Evolutionary conservation across 2,888 invertebrate genomes (phyloP).

Genomic region (Stenolophus ochropezus): DNA sequence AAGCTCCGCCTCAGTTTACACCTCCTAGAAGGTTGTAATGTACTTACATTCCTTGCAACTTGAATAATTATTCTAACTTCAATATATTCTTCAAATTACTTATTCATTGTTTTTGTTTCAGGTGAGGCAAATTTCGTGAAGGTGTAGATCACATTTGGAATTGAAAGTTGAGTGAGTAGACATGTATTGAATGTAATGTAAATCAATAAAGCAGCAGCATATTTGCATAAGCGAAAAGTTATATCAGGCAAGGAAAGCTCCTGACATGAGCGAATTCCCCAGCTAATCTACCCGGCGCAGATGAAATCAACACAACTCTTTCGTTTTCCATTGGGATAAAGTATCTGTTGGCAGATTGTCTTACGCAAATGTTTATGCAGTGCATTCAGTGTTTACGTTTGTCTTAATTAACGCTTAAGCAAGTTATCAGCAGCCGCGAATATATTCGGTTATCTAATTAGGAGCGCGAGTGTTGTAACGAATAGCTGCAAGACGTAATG

Average conservation of each 20-base stretch:
- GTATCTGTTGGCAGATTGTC: slow-evolving; percentile 42
- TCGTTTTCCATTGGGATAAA: slow-evolving; percentile 18
- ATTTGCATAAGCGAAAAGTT: neutral
- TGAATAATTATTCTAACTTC: no score
- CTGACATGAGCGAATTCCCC: neutral
- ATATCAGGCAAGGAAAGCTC: neutral
- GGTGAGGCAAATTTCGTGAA: no score
- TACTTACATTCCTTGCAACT: no score
- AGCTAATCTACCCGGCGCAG: neutral
- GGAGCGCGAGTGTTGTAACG: slow-evolving; percentile 38
- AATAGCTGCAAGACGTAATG: slow-evolving; percentile 53
- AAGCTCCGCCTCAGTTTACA: no score
- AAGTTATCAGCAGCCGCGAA: slow-evolving; percentile 54
- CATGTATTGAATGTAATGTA: neutral
- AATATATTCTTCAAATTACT: no score
- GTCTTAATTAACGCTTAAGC: slow-evolving; percentile 57
- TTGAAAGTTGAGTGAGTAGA: neutral
- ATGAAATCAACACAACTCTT: slow-evolving; percentile 5
- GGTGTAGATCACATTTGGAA: no score
- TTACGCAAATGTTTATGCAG: slow-evolving; percentile 48
- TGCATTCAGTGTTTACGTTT: slow-evolving; percentile 57
- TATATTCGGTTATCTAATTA: slow-evolving; percentile 59
- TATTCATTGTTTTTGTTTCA: no score
- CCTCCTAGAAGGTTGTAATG: no score
- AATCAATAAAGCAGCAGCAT: neutral